These are phyloP conservation scores for Scortum barcoo DNA, from an alignment of 2,113 vertebrate genomes.

Conservation along the genomic window DNA sequence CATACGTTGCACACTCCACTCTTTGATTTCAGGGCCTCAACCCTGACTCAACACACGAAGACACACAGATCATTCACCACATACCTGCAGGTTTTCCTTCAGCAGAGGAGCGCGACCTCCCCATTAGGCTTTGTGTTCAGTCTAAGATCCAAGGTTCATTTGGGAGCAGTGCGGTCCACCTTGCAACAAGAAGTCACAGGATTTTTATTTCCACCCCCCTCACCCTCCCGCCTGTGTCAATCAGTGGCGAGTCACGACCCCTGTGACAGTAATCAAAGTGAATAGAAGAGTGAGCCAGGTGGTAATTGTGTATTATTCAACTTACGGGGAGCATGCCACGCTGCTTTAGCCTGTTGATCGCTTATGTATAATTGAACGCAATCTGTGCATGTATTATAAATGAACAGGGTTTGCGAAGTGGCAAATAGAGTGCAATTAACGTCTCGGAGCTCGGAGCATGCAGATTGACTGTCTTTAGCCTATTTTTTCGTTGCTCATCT, in stretches of 20 bases:
- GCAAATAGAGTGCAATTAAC: constrained; percentile 75
- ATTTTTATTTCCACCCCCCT: not conserved
- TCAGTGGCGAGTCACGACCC: constrained; percentile 56
- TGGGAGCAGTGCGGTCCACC: constrained; percentile 34
- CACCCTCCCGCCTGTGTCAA: constrained; percentile 38
- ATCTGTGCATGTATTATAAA: constrained; percentile 78
- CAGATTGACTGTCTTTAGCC: constrained; percentile 72
- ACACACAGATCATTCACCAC: not conserved
- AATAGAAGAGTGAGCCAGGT: constrained; percentile 63
- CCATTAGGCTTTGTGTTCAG: constrained; percentile 51
- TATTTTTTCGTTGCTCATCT: constrained; percentile 51
- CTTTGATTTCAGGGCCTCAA: constrained; percentile 39
- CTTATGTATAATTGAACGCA: constrained; percentile 77
- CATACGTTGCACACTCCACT: constrained; percentile 8
- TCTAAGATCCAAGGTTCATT: constrained; percentile 27
- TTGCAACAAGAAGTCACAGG: constrained; percentile 35
- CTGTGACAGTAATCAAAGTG: constrained; percentile 74
- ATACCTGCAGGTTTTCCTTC: constrained; percentile 13
- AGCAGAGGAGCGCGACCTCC: constrained; percentile 38
- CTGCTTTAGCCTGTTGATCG: constrained; percentile 76
- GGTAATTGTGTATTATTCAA: constrained; percentile 77
- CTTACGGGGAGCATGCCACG: constrained; percentile 58
- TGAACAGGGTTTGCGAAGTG: constrained; percentile 63
- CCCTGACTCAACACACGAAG: not conserved
- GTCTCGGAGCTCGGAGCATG: constrained; percentile 36